Evolutionary conservation across 1,140 invertebrate genomes (phyloP), one percentile per base, ranked within the genome.

Genomic region (Eumaeus atala): DNA sequence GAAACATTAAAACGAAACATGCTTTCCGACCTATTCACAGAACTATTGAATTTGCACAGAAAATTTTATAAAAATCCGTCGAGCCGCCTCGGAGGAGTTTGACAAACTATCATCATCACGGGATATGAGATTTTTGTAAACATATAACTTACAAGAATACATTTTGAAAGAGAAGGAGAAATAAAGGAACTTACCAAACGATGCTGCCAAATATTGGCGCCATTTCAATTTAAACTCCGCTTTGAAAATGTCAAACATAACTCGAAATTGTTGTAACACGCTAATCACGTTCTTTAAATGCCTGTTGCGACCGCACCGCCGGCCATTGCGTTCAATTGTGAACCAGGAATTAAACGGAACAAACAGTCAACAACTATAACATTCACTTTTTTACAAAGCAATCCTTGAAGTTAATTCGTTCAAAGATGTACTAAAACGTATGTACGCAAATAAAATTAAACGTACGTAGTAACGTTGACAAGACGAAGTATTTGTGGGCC

Each of bases 161-260:
- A 28, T 3, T 11, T 48, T 4, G 4, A 7, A 28, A 48, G 3
- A 48, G 51, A 33, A 59, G 56, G 40, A 14, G 57, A 53, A 51
- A 58, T n/a, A 47, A 58, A 16, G 51, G 62, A 56, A 64, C 67
- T 62, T 66, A 86, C 83, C 83, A 49, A 84, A 75, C 36, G 79
- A 86, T 47, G 83, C 83, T 38, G 69, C 72, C 67, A 86, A 82
- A 74, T 84, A 84, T 72, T 86, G 83, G 48, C 79, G 69, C 83
- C 83, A 86, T 78, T 84, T 77, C 55, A 74, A 61, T 67, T 76
- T 80, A 1, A 85, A 69, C 40, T 78, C 68, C 33, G 57, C 58
- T 54, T 56, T 63, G 17, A 71, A 68, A 47, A 58, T 65, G 44
- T 78, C 70, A 48, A 84, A 81, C 74, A 81, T 81, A 64, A 74